These are phyloP conservation scores for Euphonia xanthogaster DNA, from an alignment of 2,797 vertebrate genomes.

Conservation along the genomic window DNA sequence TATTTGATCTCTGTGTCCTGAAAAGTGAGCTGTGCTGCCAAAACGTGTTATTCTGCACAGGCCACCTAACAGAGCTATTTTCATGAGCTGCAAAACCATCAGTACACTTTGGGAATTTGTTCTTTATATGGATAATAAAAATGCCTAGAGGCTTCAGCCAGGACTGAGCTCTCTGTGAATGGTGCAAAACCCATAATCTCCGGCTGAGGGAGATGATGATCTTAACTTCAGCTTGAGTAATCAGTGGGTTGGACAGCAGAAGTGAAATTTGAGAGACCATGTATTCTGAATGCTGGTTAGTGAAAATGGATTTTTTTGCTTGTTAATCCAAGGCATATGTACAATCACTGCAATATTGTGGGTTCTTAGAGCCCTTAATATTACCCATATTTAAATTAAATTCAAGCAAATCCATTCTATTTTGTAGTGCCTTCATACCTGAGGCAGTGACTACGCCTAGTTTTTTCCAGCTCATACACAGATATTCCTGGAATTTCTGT, in stretches of 20 bases:
- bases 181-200: neutral
- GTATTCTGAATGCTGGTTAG: neutral
- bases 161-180: neutral
- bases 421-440: neutral
- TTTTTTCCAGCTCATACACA: neutral
- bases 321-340: neutral
- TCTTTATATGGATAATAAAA: neutral
- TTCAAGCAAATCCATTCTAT: neutral
- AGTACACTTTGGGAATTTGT: neutral
- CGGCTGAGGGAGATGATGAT: neutral
- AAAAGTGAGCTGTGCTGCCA: rapidly evolving
- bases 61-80: neutral
- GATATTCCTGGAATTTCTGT: neutral
- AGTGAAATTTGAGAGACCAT: neutral
- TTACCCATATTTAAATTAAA: neutral
- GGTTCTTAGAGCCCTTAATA: neutral
- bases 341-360: neutral
- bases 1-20: neutral
- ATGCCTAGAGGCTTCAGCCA: neutral
- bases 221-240: neutral
- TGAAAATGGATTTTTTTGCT: neutral
- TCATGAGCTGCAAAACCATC: neutral
- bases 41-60: neutral
- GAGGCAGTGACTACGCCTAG: neutral
- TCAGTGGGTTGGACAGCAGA: neutral